Percentiles rank a stretch among this genome's conserved stretches.
Evolutionary conservation across 2,797 vertebrate genomes (phyloP).

Genomic region (Diceros bicornis): DNA sequence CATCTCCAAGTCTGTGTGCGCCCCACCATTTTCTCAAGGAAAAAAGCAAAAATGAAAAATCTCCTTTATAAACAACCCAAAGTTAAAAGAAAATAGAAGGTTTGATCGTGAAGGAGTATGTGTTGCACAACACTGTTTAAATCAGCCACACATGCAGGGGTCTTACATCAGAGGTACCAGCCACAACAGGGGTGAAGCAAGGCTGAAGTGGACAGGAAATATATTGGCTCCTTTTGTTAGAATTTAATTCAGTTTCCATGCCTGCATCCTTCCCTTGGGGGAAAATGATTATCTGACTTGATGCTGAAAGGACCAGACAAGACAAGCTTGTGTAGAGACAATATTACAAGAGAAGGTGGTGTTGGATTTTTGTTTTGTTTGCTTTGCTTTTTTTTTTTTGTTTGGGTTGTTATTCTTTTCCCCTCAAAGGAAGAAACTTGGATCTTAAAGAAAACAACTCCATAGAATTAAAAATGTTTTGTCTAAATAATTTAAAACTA

Average conservation of each 20-base stretch:
- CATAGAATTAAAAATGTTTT: conserved; percentile 25
- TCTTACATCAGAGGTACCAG: background rate
- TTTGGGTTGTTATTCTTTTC: background rate
- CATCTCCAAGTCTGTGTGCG: background rate
- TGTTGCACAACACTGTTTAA: background rate
- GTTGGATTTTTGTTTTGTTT: background rate
- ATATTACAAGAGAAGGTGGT: conserved; percentile 6
- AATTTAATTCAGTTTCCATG: conserved; percentile 56
- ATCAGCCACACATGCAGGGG: background rate
- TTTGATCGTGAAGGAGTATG: background rate
- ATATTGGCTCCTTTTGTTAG: background rate
- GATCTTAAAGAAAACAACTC: conserved; percentile 39
- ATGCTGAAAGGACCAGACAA: background rate
- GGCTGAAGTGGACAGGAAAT: background rate
- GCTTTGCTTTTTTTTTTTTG: background rate
- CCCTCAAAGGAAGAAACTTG: background rate
- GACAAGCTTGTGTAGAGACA: conserved; percentile 22
- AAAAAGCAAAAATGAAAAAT: background rate
- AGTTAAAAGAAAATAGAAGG: conserved; percentile 50
- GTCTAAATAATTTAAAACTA: background rate
- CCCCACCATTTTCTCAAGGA: background rate
- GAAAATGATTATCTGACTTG: background rate
- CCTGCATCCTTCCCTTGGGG: conserved; percentile 23
- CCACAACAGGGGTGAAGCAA: background rate
- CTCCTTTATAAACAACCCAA: background rate